A percentile compares a stretch with the other conserved stretches of the same genome.
Conservation (phyloP, 2,797 vertebrate species). For the Myotis planiceps region DNA sequence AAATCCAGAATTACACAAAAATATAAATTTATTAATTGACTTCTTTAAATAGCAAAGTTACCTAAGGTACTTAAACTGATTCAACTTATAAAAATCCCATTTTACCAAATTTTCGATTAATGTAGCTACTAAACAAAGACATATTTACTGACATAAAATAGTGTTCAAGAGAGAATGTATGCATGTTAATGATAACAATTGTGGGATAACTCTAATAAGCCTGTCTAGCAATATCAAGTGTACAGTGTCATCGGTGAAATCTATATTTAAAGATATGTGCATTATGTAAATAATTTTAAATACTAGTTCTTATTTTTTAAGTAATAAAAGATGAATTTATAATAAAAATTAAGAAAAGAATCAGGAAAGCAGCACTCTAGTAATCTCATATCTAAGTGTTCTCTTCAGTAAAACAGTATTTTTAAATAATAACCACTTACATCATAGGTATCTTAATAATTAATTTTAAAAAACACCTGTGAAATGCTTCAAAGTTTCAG, state of each 20-base stretch:
- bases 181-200: not conserved
- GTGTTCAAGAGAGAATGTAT: not conserved
- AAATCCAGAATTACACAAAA: constrained; percentile 29
- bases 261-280: not conserved
- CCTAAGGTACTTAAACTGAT: not conserved
- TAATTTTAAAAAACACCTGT: not conserved
- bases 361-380: not conserved
- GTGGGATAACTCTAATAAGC: not conserved
- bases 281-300: constrained; percentile 19
- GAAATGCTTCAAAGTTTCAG: constrained; percentile 28
- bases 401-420: constrained; percentile 16
- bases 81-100: not conserved
- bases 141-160: not conserved
- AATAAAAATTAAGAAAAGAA: constrained; percentile 37
- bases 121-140: not conserved
- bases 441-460: constrained; percentile 27
- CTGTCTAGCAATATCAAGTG: not conserved
- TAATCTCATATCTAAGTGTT: constrained; percentile 5
- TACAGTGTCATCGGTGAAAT: not conserved
- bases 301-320: constrained; percentile 35
- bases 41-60: constrained; percentile 5
- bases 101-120: not conserved
- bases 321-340: constrained; percentile 21
- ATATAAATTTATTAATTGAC: not conserved
- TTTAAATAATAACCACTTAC: constrained; percentile 18